Evolutionary conservation across 2,113 vertebrate genomes (phyloP).

Genomic region (Columba janthina): DNA sequence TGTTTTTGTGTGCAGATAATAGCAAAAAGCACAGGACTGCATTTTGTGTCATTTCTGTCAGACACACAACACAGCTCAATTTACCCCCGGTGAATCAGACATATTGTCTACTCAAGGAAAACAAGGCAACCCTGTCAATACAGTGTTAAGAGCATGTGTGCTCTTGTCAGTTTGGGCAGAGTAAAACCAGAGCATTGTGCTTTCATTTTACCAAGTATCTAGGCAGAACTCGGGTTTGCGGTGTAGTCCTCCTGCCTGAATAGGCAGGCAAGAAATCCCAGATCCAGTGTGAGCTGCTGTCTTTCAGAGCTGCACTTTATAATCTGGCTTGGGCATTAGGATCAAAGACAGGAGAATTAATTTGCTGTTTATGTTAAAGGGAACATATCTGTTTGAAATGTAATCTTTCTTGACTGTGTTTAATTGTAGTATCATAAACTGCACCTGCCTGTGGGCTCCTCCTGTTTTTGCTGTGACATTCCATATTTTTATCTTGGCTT

Average conservation of each 20-base stretch:
- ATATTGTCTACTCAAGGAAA: neutral
- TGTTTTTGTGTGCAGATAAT: neutral
- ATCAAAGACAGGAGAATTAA: slow-evolving; percentile 22
- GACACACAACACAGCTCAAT: neutral
- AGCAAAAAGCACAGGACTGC: neutral
- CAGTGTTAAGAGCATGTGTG: neutral
- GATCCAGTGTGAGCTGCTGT: neutral
- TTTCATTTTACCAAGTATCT: neutral
- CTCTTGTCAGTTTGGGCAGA: slow-evolving; percentile 16
- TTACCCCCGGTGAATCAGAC: neutral
- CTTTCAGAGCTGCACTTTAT: neutral
- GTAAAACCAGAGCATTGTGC: neutral
- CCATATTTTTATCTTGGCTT: slow-evolving; percentile 43
- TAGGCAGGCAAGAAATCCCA: neutral
- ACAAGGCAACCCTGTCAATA: neutral
- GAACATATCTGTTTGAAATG: slow-evolving; percentile 22
- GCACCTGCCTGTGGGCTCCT: slow-evolving; percentile 35
- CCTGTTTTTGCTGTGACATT: slow-evolving; percentile 20
- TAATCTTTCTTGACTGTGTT: slow-evolving; percentile 22
- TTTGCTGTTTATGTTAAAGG: slow-evolving; percentile 44
- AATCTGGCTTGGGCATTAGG: neutral
- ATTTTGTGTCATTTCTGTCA: neutral
- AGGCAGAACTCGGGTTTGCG: neutral
- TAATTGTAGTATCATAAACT: slow-evolving; percentile 42
- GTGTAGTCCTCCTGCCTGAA: neutral